phyloP scores from a whole-genome alignment of 92 coral and sea anemone species.

The Bergia puertoricense region DNA sequence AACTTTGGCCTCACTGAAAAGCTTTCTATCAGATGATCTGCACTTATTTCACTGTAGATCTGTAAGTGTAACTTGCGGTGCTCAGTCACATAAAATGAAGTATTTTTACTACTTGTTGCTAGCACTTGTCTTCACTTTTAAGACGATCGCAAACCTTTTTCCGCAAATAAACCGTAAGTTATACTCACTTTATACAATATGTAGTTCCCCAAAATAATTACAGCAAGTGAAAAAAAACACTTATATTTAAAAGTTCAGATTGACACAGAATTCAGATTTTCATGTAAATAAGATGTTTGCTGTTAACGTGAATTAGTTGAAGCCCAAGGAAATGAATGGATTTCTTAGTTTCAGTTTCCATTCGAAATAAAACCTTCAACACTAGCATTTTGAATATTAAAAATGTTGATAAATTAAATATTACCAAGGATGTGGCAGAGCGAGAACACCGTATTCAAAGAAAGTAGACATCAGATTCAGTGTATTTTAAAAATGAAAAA shows the following conservation, averaged over 20 bases:
- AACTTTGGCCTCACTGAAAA: not conserved
- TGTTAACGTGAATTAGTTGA: not conserved
- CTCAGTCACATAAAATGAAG: conserved; percentile 11
- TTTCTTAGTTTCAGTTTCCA: not conserved
- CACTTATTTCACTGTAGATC: not conserved
- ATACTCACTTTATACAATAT: not conserved
- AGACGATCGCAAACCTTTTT: not conserved
- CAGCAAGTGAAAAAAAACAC: not conserved
- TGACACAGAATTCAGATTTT: not conserved
- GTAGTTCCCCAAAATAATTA: not conserved
- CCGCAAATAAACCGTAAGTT: not conserved
- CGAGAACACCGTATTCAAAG: not conserved
- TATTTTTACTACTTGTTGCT: not conserved
- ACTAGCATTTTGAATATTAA: not conserved
- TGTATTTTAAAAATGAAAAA: too few relatives aligned
- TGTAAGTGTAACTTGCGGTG: not conserved
- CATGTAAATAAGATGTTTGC: not conserved
- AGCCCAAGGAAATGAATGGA: not conserved
- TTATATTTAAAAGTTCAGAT: not conserved
- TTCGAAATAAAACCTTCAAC: not conserved
- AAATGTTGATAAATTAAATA: not conserved
- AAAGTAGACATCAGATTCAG: not conserved
- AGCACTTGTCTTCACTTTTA: conserved; percentile 1
- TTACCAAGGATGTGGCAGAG: not conserved
- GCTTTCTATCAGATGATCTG: not conserved